A percentile compares a stretch with the other conserved stretches of the same genome.
These are phyloP conservation scores for Anguilla obscura DNA, from an alignment of 2,797 vertebrate genomes.

Conservation along the genomic window DNA sequence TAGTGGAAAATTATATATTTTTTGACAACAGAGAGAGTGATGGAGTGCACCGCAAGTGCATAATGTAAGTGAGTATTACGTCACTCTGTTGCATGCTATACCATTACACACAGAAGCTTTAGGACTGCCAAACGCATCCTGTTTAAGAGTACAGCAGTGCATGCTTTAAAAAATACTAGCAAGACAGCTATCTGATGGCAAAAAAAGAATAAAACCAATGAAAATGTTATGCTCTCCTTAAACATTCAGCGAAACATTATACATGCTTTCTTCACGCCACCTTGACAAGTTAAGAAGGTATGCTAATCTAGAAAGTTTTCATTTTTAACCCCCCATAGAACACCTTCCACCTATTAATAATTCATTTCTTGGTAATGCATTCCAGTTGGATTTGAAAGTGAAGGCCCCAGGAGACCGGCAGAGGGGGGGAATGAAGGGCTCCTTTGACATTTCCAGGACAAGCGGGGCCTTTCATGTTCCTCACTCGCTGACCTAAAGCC, in stretches of 20 bases:
- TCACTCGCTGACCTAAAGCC: conserved; percentile 17
- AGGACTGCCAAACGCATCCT: background rate
- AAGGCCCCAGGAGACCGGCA: conserved; percentile 23
- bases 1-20: conserved; percentile 5
- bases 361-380: conserved; percentile 22
- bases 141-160: background rate
- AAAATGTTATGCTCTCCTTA: background rate
- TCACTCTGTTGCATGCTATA: background rate
- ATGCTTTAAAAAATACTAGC: background rate
- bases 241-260: background rate
- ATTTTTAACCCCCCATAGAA: background rate
- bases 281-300: background rate
- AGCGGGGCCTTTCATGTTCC: conserved; percentile 29
- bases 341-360: conserved; percentile 4
- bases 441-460: conserved; percentile 33
- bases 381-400: conserved; percentile 27
- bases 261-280: background rate
- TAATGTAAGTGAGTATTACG: background rate
- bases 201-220: background rate
- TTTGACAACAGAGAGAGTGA: background rate
- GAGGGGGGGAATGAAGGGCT: conserved; percentile 20
- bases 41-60: background rate
- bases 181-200: background rate
- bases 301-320: conserved; percentile 18
- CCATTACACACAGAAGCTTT: background rate